Evolutionary conservation across 2,888 invertebrate genomes (phyloP).

Genomic region (Archips xylosteana): DNA sequence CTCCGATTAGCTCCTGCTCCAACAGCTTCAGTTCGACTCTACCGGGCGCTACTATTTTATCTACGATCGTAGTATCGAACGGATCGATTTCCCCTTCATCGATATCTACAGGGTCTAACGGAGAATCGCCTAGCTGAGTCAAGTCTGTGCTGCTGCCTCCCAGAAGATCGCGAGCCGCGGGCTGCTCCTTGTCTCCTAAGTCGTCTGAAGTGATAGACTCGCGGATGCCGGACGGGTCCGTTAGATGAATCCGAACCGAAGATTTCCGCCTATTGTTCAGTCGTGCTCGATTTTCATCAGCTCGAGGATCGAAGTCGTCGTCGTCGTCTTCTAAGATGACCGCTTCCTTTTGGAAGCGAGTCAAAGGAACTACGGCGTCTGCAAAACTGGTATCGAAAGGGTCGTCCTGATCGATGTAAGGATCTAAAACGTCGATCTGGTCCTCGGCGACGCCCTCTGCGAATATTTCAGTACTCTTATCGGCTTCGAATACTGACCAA

Average conservation of each 20-base stretch:
- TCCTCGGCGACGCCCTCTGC: slow-evolving; percentile 80
- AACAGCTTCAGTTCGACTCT: slow-evolving; percentile 91
- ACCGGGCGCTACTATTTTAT: slow-evolving; percentile 90
- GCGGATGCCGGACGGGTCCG: slow-evolving; percentile 86
- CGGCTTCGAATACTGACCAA: slow-evolving; percentile 89
- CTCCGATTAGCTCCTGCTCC: slow-evolving; percentile 90
- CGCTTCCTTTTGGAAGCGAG: slow-evolving; percentile 72
- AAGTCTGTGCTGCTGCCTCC: slow-evolving; percentile 92
- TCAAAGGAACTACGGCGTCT: slow-evolving; percentile 88
- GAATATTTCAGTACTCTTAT: slow-evolving; percentile 76
- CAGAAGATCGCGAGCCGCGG: slow-evolving; percentile 87
- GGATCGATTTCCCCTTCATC: slow-evolving; percentile 89
- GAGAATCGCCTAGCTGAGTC: slow-evolving; percentile 88
- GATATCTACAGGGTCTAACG: slow-evolving; percentile 87
- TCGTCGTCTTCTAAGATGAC: slow-evolving; percentile 74
- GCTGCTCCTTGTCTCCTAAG: slow-evolving; percentile 72
- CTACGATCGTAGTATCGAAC: slow-evolving; percentile 93
- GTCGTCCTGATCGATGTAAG: slow-evolving; percentile 88
- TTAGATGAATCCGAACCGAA: slow-evolving; percentile 87
- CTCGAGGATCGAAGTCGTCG: slow-evolving; percentile 87
- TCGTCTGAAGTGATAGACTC: slow-evolving; percentile 85
- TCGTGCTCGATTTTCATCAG: slow-evolving; percentile 81
- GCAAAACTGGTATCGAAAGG: slow-evolving; percentile 95
- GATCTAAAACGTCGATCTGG: slow-evolving; percentile 75
- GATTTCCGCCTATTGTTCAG: slow-evolving; percentile 80